Conservation (phyloP, 2,113 vertebrate species). For the Halcyon senegalensis region DNA sequence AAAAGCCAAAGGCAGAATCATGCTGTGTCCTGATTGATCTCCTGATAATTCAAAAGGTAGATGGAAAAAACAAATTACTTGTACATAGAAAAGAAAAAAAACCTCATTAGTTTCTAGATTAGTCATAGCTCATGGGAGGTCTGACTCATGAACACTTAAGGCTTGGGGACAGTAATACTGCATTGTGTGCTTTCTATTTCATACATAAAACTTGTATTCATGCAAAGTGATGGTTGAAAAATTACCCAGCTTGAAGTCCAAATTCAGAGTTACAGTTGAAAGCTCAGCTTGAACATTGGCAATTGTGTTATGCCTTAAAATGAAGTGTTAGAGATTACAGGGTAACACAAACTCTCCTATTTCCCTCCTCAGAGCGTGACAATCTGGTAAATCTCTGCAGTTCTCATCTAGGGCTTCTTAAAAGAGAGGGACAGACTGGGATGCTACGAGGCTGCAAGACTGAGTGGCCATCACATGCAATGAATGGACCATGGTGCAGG, state of each 20-base stretch:
- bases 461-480: too few relatives aligned
- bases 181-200: neutral
- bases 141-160: conserved; percentile 20
- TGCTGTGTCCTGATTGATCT: neutral
- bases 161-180: neutral
- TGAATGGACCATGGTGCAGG: neutral
- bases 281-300: neutral
- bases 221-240: neutral
- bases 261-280: neutral
- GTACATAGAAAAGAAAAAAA: neutral
- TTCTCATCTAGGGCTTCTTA: neutral
- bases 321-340: neutral
- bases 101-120: neutral
- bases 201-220: neutral
- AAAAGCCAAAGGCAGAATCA: conserved; percentile 26
- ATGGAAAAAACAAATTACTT: conserved; percentile 25
- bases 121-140: conserved; percentile 46
- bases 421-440: neutral
- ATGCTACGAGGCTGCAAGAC: neutral
- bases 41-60: conserved; percentile 41
- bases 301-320: conserved; percentile 2
- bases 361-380: neutral
- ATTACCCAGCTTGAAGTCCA: neutral
- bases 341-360: neutral
- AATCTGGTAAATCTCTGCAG: neutral